Conservation (phyloP, 1,140 invertebrate species). For the Octopus sinensis region DNA sequence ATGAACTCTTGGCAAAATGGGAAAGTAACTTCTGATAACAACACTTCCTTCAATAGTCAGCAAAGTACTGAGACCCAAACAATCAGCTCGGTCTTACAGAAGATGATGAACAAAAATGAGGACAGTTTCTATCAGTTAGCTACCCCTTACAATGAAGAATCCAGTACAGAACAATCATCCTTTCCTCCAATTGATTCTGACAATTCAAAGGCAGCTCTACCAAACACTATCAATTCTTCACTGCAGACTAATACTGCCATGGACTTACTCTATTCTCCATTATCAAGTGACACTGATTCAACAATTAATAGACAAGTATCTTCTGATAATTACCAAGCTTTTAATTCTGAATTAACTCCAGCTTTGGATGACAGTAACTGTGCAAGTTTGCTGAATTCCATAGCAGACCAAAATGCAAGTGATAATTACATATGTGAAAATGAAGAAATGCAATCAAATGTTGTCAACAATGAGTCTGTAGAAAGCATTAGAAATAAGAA, state of each 20-base stretch:
- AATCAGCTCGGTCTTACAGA: not conserved
- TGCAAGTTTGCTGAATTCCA: not conserved
- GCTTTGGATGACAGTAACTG: not conserved
- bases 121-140: not conserved
- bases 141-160: not conserved
- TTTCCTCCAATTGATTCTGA: not conserved
- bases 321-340: not conserved
- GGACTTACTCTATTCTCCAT: not conserved
- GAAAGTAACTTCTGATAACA: not conserved
- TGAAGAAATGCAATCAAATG: not conserved
- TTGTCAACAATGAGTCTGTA: too few species aligned
- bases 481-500: too few species aligned
- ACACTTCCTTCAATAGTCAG: not conserved
- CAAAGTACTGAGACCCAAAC: slow-evolving; percentile 9
- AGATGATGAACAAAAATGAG: not conserved
- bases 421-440: not conserved
- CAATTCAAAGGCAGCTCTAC: not conserved
- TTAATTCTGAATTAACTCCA: not conserved
- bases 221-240: not conserved
- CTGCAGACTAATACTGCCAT: not conserved
- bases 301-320: not conserved
- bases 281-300: not conserved
- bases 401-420: not conserved
- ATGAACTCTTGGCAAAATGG: not conserved
- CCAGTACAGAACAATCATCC: not conserved